Conservation (phyloP, 2,113 vertebrate genomes). For the Pagrus major region DNA sequence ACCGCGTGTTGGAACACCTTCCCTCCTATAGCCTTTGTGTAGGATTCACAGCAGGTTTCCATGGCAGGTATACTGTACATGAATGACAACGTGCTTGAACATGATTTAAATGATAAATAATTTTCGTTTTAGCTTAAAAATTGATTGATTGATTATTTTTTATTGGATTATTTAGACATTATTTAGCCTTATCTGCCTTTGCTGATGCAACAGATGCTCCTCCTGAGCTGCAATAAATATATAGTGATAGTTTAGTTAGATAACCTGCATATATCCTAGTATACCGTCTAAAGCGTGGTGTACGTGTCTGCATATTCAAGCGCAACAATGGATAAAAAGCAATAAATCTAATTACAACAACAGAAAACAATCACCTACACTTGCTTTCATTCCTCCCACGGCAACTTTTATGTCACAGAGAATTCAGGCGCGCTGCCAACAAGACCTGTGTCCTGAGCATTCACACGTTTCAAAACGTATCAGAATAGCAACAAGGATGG, state of each 20-base stretch:
- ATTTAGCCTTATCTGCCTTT: background rate
- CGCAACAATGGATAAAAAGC: background rate
- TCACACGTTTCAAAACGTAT: conserved; percentile 74
- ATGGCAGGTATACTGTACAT: conserved; percentile 1
- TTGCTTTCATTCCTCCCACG: conserved; percentile 27
- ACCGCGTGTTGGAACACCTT: conserved; percentile 53
- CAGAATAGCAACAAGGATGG: conserved; percentile 61
- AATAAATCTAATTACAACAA: background rate
- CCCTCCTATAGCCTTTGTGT: conserved; percentile 32
- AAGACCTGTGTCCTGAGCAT: conserved; percentile 63
- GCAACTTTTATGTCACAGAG: conserved; percentile 24
- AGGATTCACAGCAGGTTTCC: conserved; percentile 35
- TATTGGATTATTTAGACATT: background rate
- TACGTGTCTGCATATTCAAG: background rate
- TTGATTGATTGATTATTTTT: too few relatives aligned
- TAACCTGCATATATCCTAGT: background rate
- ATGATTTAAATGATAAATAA: too few relatives aligned
- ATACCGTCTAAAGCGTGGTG: background rate
- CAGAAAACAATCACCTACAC: conserved; percentile 1
- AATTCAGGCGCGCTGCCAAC: conserved; percentile 50
- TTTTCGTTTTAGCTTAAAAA: too few relatives aligned
- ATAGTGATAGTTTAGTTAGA: background rate
- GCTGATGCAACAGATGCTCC: background rate
- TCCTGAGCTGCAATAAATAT: background rate
- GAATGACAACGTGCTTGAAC: background rate